Evolutionary conservation across 2,113 vertebrate genomes (phyloP), one percentile per base, ranked within the genome.

Genomic region (Phycodurus eques): DNA sequence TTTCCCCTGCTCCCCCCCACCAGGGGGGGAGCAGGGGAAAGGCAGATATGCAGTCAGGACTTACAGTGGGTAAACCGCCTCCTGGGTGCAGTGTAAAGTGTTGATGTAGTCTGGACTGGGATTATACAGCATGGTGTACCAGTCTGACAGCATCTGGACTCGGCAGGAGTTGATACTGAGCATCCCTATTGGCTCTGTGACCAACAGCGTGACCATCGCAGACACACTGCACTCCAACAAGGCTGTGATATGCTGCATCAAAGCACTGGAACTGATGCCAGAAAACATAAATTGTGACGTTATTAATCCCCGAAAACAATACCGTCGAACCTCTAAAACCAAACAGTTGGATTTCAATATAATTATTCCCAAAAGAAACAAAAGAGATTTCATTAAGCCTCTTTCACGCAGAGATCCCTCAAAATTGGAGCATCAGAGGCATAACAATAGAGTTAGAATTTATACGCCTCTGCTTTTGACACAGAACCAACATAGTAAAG

Each of bases 121-220:
- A 82, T 99, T 99, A 88, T 99, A 99, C 6, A 99, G 94, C 97
- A 99, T 99, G 0, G 98, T 99, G 89, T 99, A 99, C 98, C 98
- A 99, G 83, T 99, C 98, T 0, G 98, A 99, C 14, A 99, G 94
- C 94, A 96, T 97, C 84, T 95, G 49, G 31, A 98, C 97, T 5
- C 85, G 84, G 77, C 98, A 99, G 22, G 98, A 99, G 5, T 87
- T 94, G 85, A 99, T 93, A 2, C 79, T 88, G 64, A 98, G 88
- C 31, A 81, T 83, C 1, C 96, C 95, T 0, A 94, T 77, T 0
- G 98, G 98, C 49, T 98, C 94, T 0, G 92, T 98, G 83, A 98
- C 89, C 1, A 99, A 93, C 80, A 99, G 86, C 0, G 98, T 98
- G 56, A 95, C 78, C 22, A 95, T 8, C 0, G 93, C 94, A 0